Conservation (phyloP, 92 coral and sea anemone genomes). For the Zoanthus sociatus region DNA sequence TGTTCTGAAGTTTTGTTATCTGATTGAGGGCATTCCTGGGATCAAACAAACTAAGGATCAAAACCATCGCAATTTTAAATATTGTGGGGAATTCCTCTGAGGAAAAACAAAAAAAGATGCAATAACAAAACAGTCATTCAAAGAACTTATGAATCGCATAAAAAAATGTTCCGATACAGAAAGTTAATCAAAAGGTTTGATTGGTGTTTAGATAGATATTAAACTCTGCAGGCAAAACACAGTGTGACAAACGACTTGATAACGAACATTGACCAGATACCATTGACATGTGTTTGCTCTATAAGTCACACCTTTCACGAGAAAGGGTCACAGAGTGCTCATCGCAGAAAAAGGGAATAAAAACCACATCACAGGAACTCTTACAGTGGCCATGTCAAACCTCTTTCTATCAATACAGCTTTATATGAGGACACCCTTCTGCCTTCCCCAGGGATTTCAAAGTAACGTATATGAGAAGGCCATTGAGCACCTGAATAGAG, state of each 20-base stretch:
- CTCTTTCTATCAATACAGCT: no score
- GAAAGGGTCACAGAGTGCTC: slow-evolving; percentile 48
- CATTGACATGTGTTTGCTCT: no score
- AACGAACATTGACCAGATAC: no score
- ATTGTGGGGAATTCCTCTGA: not conserved
- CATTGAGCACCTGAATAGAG: slow-evolving; percentile 42
- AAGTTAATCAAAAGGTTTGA: no score
- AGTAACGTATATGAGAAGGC: slow-evolving; percentile 46
- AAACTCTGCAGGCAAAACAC: no score
- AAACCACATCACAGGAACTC: slow-evolving; percentile 52
- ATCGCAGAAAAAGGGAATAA: slow-evolving; percentile 32
- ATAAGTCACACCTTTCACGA: not conserved
- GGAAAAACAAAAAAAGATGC: no score
- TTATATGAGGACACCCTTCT: no score
- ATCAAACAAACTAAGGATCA: not conserved
- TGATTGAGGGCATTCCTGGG: not conserved
- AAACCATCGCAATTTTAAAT: not conserved
- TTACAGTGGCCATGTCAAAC: no score
- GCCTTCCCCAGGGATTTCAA: slow-evolving; percentile 39
- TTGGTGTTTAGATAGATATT: no score
- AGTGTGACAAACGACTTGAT: no score
- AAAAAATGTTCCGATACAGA: not conserved
- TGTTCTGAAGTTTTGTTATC: slow-evolving; percentile 4
- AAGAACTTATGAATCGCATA: not conserved
- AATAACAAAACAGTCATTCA: no score